These are phyloP conservation scores for Rhynchopsitta pachyrhyncha DNA, from an alignment of 2,113 vertebrate species.

Conservation along the genomic window DNA sequence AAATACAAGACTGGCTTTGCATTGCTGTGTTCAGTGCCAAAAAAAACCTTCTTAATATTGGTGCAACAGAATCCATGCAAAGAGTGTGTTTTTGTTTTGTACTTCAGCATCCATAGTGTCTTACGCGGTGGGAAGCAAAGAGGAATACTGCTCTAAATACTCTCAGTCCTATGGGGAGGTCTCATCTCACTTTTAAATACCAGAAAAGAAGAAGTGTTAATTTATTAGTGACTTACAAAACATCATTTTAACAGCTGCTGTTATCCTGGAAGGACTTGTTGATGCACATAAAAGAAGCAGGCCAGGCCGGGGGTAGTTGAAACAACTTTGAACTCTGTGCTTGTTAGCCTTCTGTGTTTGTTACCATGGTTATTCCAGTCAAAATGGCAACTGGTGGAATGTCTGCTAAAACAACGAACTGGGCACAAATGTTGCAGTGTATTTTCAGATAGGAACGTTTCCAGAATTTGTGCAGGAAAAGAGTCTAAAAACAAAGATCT, in stretches of 20 bases:
- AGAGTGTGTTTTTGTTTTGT: not conserved
- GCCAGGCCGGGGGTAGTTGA: not conserved
- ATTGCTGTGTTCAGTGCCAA: not conserved
- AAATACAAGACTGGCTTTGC: not conserved
- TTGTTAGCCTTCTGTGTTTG: not conserved
- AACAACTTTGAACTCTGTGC: slow-evolving; percentile 1
- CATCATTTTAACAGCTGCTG: not conserved
- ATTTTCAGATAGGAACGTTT: slow-evolving; percentile 7
- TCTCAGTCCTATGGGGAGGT: not conserved
- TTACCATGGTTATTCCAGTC: slow-evolving; percentile 38
- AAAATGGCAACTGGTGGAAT: slow-evolving; percentile 22
- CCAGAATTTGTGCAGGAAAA: not conserved
- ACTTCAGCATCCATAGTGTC: not conserved
- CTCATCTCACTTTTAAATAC: not conserved
- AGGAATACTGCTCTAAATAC: not conserved
- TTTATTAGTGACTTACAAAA: not conserved
- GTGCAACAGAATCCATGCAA: not conserved
- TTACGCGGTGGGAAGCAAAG: not conserved
- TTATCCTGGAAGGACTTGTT: not conserved
- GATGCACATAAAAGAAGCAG: not conserved
- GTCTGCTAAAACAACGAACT: slow-evolving; percentile 39
- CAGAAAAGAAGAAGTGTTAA: not conserved
- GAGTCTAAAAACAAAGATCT: not conserved
- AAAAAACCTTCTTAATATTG: not conserved
- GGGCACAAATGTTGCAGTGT: not conserved